Percentiles rank a stretch among this genome's conserved stretches.
Evolutionary conservation across 1,140 invertebrate species (phyloP).

Genomic region (Phocides pigmalion): DNA sequence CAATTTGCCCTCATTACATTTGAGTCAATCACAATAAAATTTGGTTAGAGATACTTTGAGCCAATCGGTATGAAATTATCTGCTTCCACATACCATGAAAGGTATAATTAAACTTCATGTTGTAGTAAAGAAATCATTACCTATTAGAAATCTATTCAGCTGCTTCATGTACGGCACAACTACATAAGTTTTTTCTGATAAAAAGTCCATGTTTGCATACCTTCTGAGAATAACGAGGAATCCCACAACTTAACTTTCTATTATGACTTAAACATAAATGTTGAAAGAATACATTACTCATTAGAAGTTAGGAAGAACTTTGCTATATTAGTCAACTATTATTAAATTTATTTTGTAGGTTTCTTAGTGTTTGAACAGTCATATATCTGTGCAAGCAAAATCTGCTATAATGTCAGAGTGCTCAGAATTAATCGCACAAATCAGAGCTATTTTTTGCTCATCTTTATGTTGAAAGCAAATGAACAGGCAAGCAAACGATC

Average conservation of each 20-base stretch:
- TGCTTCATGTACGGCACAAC: background rate
- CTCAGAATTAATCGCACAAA: too few relatives aligned
- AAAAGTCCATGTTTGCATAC: slow-evolving; percentile 28
- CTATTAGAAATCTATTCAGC: background rate
- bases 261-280: background rate
- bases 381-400: too few relatives aligned
- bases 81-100: background rate
- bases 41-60: too few relatives aligned
- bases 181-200: slow-evolving; percentile 37
- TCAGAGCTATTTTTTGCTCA: too few relatives aligned
- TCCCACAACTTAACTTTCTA: slow-evolving; percentile 12
- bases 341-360: too few relatives aligned
- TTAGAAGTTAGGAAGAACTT: background rate
- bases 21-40: too few relatives aligned
- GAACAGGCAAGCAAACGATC: too few relatives aligned
- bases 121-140: background rate
- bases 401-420: too few relatives aligned
- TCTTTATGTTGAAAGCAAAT: too few relatives aligned
- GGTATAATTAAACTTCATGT: background rate
- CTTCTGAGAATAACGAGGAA: slow-evolving; percentile 48
- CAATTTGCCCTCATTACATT: too few relatives aligned
- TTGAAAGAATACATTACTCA: background rate
- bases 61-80: too few relatives aligned
- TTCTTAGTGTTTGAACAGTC: too few relatives aligned
- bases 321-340: background rate